These are phyloP conservation scores for Rana temporaria DNA, from an alignment of 2,113 vertebrate species.

Conservation along the genomic window DNA sequence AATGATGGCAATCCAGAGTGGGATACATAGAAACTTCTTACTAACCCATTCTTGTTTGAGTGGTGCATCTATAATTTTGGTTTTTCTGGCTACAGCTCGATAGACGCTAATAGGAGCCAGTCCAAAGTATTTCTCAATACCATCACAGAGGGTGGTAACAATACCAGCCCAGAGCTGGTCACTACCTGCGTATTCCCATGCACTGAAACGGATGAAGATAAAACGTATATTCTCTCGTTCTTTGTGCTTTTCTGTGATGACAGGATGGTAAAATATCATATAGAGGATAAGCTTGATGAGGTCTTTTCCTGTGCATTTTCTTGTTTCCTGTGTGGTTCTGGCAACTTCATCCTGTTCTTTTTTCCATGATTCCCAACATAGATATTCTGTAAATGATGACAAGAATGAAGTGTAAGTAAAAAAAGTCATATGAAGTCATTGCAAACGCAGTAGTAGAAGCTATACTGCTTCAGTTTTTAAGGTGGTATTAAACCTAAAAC, in stretches of 20 bases:
- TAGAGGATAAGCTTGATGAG: conserved; percentile 67
- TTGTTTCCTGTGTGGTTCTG: conserved; percentile 55
- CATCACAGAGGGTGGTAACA: conserved; percentile 73
- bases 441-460: too few relatives aligned
- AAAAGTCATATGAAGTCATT: too few relatives aligned
- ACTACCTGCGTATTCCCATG: conserved; percentile 84
- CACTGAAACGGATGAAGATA: conserved; percentile 78
- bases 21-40: conserved; percentile 74
- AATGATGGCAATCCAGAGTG: conserved; percentile 71
- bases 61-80: conserved; percentile 56
- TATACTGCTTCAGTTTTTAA: too few relatives aligned
- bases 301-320: conserved; percentile 56
- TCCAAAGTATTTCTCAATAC: conserved; percentile 74
- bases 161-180: conserved; percentile 83
- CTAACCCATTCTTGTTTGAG: conserved; percentile 66
- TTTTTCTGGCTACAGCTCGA: conserved; percentile 66
- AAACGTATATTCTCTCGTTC: conserved; percentile 66
- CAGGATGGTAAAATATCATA: conserved; percentile 75
- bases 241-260: conserved; percentile 69
- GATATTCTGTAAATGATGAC: conserved; percentile 64
- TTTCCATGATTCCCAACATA: conserved; percentile 64
- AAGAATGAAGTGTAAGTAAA: background rate
- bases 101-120: conserved; percentile 72
- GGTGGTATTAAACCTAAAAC: too few relatives aligned
- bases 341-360: conserved; percentile 61